A percentile compares a stretch with the other conserved stretches of the same genome.
Evolutionary conservation across 35 echinoderm and acorn worm species (phyloP).

Genomic region (Patiria miniata): DNA sequence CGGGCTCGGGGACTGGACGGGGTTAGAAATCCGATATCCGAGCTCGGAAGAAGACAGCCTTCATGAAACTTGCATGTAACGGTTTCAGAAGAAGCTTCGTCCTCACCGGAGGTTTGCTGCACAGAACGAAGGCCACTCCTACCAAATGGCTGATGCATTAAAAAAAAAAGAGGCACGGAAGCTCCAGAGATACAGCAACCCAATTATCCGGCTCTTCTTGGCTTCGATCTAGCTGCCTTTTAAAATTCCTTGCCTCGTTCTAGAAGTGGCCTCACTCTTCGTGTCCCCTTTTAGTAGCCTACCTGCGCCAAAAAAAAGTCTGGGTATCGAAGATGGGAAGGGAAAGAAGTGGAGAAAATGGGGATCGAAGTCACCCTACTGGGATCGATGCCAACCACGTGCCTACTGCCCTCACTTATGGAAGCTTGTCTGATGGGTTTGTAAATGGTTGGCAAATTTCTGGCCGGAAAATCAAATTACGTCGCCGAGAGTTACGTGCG

Average conservation of each 20-base stretch:
- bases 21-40: slow-evolving; percentile 19
- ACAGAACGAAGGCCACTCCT: neutral
- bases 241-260: neutral
- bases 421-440: slow-evolving; percentile 21
- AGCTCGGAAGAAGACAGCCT: neutral
- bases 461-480: slow-evolving; percentile 4
- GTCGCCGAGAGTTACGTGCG: slow-evolving; percentile 14
- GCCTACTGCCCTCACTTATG: slow-evolving; percentile 5
- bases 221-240: neutral
- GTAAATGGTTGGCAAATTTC: slow-evolving; percentile 25
- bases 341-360: neutral
- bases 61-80: slow-evolving; percentile 30
- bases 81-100: neutral
- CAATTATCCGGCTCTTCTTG: neutral
- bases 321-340: neutral
- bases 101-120: neutral
- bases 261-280: neutral
- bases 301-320: neutral
- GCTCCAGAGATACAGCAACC: neutral
- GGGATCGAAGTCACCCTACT: neutral
- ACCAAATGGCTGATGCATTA: neutral
- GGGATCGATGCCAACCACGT: neutral
- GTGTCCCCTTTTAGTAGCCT: neutral
- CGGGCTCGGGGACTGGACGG: slow-evolving; percentile 14
- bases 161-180: neutral